A percentile compares a stretch with the other conserved stretches of the same genome.
These are phyloP conservation scores for Decapterus maruadsi DNA, from an alignment of 2,797 vertebrate genomes.

Conservation along the genomic window DNA sequence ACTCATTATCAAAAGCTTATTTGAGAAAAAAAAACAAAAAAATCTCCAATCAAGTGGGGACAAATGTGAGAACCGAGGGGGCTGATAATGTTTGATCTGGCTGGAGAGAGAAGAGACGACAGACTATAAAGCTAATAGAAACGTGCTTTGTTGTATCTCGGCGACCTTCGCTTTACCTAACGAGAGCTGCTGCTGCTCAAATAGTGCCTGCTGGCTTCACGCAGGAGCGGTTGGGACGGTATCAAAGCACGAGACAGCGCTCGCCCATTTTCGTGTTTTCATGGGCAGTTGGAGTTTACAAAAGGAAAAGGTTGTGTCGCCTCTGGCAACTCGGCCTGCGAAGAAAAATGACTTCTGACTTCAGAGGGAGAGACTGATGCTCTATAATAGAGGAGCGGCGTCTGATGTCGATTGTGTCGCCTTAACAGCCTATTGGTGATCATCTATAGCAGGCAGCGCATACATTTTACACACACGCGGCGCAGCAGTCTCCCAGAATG, in stretches of 20 bases:
- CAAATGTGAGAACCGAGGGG: conserved; percentile 28
- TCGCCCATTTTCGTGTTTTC: conserved; percentile 34
- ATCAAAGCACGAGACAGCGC: conserved; percentile 64
- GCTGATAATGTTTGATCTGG: conserved; percentile 57
- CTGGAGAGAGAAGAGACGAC: conserved; percentile 34
- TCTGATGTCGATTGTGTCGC: conserved; percentile 16
- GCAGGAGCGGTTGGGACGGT: conserved; percentile 25
- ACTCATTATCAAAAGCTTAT: conserved; percentile 68
- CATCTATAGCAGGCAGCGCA: conserved; percentile 5
- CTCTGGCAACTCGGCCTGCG: conserved; percentile 8
- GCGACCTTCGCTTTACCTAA: conserved; percentile 42
- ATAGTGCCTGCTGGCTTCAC: conserved; percentile 43
- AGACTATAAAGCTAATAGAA: conserved; percentile 47
- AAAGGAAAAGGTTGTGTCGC: conserved; percentile 46
- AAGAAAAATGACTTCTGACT: conserved; percentile 50
- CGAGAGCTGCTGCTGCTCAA: conserved; percentile 37
- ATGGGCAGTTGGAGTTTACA: conserved; percentile 31
- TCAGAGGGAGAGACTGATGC: conserved; percentile 37
- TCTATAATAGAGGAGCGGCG: conserved; percentile 26
- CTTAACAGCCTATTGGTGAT: conserved; percentile 16
- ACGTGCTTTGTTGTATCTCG: conserved; percentile 58
- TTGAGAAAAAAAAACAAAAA: conserved; percentile 35
- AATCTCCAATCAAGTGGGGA: conserved; percentile 47
- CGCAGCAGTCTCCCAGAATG: conserved; percentile 32
- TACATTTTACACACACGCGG: conserved; percentile 3